phyloP scores from a whole-genome alignment of 2,888 invertebrate genomes.

The Acanthosepion lycidas region DNA sequence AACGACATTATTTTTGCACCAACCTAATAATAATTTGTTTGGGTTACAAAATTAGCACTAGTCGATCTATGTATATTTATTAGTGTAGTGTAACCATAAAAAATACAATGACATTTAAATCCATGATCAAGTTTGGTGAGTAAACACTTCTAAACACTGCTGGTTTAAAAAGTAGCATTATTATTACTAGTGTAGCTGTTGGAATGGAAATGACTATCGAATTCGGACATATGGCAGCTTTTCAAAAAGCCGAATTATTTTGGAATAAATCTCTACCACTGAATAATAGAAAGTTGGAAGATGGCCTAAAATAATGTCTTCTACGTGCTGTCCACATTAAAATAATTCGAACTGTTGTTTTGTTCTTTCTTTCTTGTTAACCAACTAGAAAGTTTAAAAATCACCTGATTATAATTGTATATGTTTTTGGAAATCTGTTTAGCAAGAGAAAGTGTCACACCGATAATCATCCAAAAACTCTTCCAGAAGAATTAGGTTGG shows the following conservation, averaged over 20 bases:
- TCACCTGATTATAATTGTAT: conserved; percentile 11
- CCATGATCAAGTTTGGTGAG: too few species aligned
- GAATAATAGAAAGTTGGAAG: not conserved
- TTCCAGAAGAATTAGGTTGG: too few species aligned
- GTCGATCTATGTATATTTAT: too few species aligned
- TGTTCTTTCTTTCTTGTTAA: not conserved
- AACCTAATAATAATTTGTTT: too few species aligned
- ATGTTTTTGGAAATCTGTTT: too few species aligned
- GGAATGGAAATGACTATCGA: not conserved
- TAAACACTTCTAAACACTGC: too few species aligned
- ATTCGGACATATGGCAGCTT: not conserved
- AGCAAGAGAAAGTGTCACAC: not conserved
- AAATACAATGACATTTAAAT: too few species aligned
- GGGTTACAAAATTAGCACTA: too few species aligned
- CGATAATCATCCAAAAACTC: not conserved
- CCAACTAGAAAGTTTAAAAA: not conserved
- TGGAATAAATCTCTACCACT: not conserved
- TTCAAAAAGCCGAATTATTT: not conserved
- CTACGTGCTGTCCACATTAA: not conserved
- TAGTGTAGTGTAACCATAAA: too few species aligned
- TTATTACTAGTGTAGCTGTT: not conserved
- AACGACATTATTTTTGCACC: too few species aligned
- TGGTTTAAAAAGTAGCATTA: not conserved
- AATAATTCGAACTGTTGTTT: not conserved
- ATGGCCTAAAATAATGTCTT: not conserved